These are phyloP conservation scores for Lobophora halterata DNA, from an alignment of 2,888 invertebrate genomes.

Conservation along the genomic window DNA sequence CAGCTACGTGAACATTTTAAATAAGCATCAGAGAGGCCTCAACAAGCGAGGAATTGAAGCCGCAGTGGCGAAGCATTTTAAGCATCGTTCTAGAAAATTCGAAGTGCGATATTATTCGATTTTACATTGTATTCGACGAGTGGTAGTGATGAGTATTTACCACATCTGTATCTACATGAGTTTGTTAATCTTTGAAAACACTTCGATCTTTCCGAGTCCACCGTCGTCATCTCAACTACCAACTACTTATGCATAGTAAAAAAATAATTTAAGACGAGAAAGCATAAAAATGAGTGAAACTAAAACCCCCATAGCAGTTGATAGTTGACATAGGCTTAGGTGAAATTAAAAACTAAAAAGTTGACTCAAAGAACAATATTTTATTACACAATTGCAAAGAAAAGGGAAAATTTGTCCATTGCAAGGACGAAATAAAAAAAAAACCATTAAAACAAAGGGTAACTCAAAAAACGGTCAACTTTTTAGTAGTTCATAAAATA, in stretches of 20 bases:
- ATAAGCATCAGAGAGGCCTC: constrained; percentile 77
- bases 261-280: constrained; percentile 51
- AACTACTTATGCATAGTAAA: constrained; percentile 62
- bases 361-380: constrained; percentile 37
- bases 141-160: no score
- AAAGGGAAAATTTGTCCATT: constrained; percentile 1
- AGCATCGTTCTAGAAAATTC: constrained; percentile 64
- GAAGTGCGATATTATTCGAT: constrained; percentile 49
- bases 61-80: constrained; percentile 75
- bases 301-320: constrained; percentile 72
- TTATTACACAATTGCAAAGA: no score
- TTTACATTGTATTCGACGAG: no score
- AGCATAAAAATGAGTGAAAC: constrained; percentile 57
- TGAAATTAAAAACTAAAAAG: constrained; percentile 61
- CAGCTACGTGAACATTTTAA: constrained; percentile 76
- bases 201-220: constrained; percentile 68
- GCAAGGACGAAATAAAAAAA: no score
- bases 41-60: constrained; percentile 75
- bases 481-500: constrained; percentile 59
- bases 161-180: not conserved
- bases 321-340: constrained; percentile 72
- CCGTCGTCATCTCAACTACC: constrained; percentile 75
- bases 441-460: no score
- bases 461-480: constrained; percentile 60
- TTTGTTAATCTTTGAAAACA: constrained; percentile 31